These are phyloP conservation scores for Ctenopoma kingsleyae DNA, from an alignment of 2,797 vertebrate species.

Conservation along the genomic window DNA sequence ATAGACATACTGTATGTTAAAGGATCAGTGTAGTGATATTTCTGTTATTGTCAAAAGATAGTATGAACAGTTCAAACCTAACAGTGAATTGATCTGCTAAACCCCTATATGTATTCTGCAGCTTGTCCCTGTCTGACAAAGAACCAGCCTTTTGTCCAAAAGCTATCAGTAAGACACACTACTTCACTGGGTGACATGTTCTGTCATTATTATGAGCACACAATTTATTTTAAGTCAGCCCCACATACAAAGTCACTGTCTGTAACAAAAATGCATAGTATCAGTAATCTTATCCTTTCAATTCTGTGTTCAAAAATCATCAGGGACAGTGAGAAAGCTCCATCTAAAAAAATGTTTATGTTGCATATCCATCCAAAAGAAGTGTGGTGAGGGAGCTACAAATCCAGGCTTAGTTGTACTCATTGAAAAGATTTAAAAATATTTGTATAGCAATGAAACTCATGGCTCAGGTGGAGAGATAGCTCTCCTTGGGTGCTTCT, in stretches of 20 bases:
- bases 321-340: neutral
- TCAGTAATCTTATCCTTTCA: neutral
- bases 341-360: neutral
- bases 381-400: too few relatives aligned
- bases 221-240: constrained; percentile 5
- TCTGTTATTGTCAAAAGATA: constrained; percentile 7
- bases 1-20: neutral
- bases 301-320: constrained; percentile 4
- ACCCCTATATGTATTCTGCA: neutral
- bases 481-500: constrained; percentile 23
- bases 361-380: neutral
- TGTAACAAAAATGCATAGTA: neutral
- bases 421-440: too few relatives aligned
- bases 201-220: constrained; percentile 3
- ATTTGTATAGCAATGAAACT: neutral
- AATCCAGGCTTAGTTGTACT: too few relatives aligned
- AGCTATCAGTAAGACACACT: neutral
- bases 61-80: neutral
- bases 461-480: constrained; percentile 4
- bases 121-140: neutral
- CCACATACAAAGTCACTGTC: neutral
- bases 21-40: neutral
- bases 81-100: neutral
- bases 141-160: neutral
- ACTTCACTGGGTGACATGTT: constrained; percentile 1